Evolutionary conservation across 2,797 vertebrate genomes (phyloP), one percentile per base, ranked within the genome.

Genomic region (Onychomys torridus): DNA sequence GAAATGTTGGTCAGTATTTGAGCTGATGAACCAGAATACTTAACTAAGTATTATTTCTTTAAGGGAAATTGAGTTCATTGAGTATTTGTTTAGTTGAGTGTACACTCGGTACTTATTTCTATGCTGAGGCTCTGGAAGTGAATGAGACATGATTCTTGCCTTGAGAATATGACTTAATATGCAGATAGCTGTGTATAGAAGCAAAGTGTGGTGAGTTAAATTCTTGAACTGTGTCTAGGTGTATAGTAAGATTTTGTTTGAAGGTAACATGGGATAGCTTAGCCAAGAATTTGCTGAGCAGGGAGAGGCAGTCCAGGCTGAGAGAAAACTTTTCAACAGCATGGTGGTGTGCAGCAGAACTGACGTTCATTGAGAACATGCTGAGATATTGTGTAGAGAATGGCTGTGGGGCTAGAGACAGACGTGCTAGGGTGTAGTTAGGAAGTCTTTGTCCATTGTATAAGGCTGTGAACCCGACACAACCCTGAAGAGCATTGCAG

Each of bases 1-100:
- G 65, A 76, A 96, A 95, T 57, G 46, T 81, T 95, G 46, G 6
- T 88, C 63, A 85, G 37, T 96, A 63, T 91, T 96, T 73, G 63
- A 96, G 25, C 67, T 65, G 37, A 86, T 3, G 67, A 93, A 2
- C 0, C 69, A 77, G 46, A 85, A 3, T 87, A 61, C 10, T 46
- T 92, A 23, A 81, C 83, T 87, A 79, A 87, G 46, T 87, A 17
- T 55, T 52, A 52, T 13, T 75, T 93, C 40, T 14, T 57, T 94
- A 79, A 89, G 79, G 29, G 57, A 93, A 77, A 79, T 77, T 86
- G 1, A 83, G 25, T 85, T 89, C 34, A 91, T 59, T 9, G 37
- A 43, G n/a, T 59, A 7, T 87, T 76, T 67, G 61, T 73, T 65
- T 65, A 55, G 14, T 73, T 82, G 25, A 82, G 6, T 86, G 5